Conservation (phyloP, 1,140 invertebrate genomes). For the Zaprionus camerounensis region DNA sequence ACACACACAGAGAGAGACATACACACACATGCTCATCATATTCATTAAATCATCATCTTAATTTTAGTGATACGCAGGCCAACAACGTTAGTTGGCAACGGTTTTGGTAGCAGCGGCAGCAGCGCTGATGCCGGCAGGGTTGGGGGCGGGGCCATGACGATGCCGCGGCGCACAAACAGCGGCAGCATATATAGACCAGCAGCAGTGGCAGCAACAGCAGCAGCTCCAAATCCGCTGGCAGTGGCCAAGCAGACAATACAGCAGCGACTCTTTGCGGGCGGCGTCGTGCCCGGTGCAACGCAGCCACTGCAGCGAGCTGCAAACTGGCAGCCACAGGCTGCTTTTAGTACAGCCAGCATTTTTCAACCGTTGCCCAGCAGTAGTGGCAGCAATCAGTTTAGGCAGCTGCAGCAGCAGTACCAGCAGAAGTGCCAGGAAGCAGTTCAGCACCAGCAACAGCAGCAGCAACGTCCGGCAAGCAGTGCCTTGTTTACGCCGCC, state of each 20-base stretch:
- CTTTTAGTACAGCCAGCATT: slow-evolving; percentile 67
- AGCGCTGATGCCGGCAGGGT: slow-evolving; percentile 47
- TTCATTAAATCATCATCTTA: slow-evolving; percentile 84
- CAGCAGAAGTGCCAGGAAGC: slow-evolving; percentile 56
- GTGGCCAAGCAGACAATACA: slow-evolving; percentile 75
- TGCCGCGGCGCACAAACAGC: slow-evolving; percentile 42
- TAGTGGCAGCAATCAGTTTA: slow-evolving; percentile 41
- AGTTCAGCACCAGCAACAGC: slow-evolving; percentile 50
- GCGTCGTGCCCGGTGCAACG: slow-evolving; percentile 28
- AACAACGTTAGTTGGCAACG: slow-evolving; percentile 74
- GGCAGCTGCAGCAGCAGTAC: slow-evolving; percentile 63
- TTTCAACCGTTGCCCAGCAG: slow-evolving; percentile 56
- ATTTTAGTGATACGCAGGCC: slow-evolving; percentile 84
- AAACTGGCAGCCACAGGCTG: slow-evolving; percentile 64
- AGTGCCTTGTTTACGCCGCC: slow-evolving; percentile 61
- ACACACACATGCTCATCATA: slow-evolving; percentile 70
- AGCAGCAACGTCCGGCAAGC: slow-evolving; percentile 33
- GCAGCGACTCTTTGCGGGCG: slow-evolving; percentile 64
- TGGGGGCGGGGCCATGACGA: slow-evolving; percentile 45
- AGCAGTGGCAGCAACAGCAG: slow-evolving; percentile 6
- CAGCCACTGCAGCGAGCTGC: slow-evolving; percentile 19
- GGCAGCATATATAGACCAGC: slow-evolving; percentile 45
- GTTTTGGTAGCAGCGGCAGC: slow-evolving; percentile 35
- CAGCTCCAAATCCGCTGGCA: slow-evolving; percentile 50
- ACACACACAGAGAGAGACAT: slow-evolving; percentile 19